A percentile compares a stretch with the other conserved stretches of the same genome.
phyloP scores from a whole-genome alignment of 2,797 vertebrate genomes.

The Leuciscus waleckii region DNA sequence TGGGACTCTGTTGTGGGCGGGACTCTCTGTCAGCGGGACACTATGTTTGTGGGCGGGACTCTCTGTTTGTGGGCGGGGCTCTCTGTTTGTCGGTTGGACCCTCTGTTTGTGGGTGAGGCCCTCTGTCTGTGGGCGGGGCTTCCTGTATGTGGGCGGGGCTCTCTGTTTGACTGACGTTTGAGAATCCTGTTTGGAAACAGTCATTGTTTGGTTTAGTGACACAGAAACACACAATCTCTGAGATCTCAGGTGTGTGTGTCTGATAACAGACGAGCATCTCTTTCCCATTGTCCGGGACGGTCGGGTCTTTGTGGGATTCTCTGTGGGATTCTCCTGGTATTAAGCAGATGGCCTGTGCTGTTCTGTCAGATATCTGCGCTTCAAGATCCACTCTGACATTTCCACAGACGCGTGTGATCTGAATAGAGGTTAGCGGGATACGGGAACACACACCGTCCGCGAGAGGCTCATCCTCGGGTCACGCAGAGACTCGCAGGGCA shows the following conservation, averaged over 20 bases:
- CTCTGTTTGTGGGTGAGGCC: too few relatives aligned
- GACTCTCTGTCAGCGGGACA: too few relatives aligned
- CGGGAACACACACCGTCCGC: background rate
- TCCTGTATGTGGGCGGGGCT: background rate
- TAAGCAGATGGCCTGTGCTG: slow-evolving; percentile 10
- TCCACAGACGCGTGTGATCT: slow-evolving; percentile 2
- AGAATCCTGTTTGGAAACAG: background rate
- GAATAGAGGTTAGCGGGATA: background rate
- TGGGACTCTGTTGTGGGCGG: too few relatives aligned
- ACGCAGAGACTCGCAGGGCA: background rate
- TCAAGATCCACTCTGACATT: slow-evolving; percentile 24
- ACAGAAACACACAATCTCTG: background rate
- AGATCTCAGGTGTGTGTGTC: background rate
- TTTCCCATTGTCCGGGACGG: background rate
- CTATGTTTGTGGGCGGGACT: too few relatives aligned
- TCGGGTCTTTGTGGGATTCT: too few relatives aligned
- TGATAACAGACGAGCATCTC: background rate
- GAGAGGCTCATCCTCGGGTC: background rate
- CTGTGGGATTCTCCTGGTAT: background rate
- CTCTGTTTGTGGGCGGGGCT: too few relatives aligned
- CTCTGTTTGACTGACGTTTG: background rate
- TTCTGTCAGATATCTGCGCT: background rate
- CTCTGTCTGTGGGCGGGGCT: too few relatives aligned
- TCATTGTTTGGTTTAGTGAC: background rate
- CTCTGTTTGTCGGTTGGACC: too few relatives aligned